Evolutionary conservation across 2,797 vertebrate genomes (phyloP).

Genomic region (Coilia nasus): DNA sequence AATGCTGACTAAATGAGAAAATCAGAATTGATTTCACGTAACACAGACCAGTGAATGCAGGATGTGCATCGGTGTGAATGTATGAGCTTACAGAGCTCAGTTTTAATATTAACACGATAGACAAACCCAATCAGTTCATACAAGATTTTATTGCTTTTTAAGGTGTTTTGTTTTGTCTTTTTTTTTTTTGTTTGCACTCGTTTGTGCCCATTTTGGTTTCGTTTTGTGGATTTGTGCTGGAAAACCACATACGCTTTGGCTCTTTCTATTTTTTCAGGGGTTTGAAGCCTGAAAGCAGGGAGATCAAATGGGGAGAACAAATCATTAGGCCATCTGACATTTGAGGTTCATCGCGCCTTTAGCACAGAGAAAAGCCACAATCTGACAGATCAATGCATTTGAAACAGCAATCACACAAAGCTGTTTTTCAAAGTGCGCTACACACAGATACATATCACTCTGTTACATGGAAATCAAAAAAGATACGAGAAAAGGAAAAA

Average conservation of each 20-base stretch:
- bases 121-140: background rate
- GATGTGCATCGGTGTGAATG: background rate
- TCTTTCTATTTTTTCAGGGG: background rate
- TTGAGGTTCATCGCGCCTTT: background rate
- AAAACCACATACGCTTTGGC: background rate
- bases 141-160: no score
- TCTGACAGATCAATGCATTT: conserved; percentile 13
- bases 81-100: background rate
- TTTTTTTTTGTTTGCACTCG: background rate
- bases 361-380: background rate
- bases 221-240: background rate
- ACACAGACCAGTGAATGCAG: background rate
- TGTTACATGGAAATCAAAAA: conserved; percentile 14
- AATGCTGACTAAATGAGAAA: conserved; percentile 5
- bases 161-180: background rate
- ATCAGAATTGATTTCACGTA: background rate
- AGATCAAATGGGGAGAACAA: background rate
- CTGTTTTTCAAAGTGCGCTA: background rate
- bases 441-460: background rate
- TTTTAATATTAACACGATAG: background rate
- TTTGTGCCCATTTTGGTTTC: background rate
- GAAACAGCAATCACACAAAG: background rate
- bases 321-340: conserved; percentile 17
- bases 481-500: background rate
- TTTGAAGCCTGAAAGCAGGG: background rate